Percentiles rank a stretch among this genome's conserved stretches.
Conservation (phyloP, 2,888 invertebrate genomes). For the Caenorhabditis zanzibari region DNA sequence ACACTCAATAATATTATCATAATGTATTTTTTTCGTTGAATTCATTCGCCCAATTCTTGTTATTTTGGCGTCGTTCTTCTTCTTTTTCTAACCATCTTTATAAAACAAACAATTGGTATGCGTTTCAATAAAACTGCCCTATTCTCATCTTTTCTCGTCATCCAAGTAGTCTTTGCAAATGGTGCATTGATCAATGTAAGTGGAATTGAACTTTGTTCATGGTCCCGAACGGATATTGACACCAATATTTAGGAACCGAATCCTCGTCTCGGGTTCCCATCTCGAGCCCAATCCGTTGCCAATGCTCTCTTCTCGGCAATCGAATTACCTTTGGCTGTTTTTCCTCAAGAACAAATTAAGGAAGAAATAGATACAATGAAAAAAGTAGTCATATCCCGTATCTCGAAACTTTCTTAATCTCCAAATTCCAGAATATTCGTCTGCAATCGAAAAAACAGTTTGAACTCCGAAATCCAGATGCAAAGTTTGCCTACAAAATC, state of each 20-base stretch:
- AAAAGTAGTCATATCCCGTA: not conserved
- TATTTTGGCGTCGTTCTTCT: slow-evolving; percentile 23
- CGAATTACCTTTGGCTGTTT: slow-evolving; percentile 28
- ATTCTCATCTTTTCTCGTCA: slow-evolving; percentile 9
- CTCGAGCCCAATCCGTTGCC: slow-evolving; percentile 14
- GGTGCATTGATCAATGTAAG: slow-evolving; percentile 25
- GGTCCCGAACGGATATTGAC: not conserved
- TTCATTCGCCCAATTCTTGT: slow-evolving; percentile 40
- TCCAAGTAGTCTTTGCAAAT: not conserved
- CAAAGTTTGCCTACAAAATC: not conserved
- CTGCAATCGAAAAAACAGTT: slow-evolving; percentile 4
- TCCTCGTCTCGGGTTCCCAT: slow-evolving; percentile 29
- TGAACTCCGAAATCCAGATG: not conserved
- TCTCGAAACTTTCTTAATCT: not conserved
- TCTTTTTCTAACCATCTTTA: not conserved
- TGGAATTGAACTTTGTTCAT: not conserved
- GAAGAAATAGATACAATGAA: slow-evolving; percentile 33
- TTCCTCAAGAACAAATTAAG: slow-evolving; percentile 27
- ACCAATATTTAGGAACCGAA: slow-evolving; percentile 13
- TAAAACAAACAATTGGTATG: slow-evolving; percentile 33
- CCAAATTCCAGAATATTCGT: slow-evolving; percentile 4
- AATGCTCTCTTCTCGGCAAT: slow-evolving; percentile 51
- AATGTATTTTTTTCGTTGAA: slow-evolving; percentile 1
- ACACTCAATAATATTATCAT: slow-evolving; percentile 19
- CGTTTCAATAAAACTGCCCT: slow-evolving; percentile 43